A percentile compares a stretch with the other conserved stretches of the same genome.
These are phyloP conservation scores for Drosophila lutescens DNA, from an alignment of 2,888 invertebrate species.

Conservation along the genomic window DNA sequence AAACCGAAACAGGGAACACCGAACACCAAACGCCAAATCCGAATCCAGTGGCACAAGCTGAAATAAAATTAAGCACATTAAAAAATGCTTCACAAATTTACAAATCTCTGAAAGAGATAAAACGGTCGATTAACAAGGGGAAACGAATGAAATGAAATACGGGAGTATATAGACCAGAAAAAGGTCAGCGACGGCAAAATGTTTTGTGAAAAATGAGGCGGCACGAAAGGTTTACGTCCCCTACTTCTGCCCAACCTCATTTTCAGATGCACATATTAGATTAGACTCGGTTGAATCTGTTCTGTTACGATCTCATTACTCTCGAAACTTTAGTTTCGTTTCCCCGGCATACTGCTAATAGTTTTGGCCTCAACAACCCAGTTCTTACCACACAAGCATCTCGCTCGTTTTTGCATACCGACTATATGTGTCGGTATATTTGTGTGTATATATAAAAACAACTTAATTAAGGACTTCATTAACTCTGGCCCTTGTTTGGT, in stretches of 20 bases:
- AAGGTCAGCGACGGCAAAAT: conserved; percentile 56
- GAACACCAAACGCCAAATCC: not conserved
- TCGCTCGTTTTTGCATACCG: not conserved
- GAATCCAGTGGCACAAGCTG: not conserved
- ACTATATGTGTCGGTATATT: not conserved
- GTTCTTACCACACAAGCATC: conserved; percentile 4
- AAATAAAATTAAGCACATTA: conserved; percentile 77
- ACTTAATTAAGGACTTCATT: conserved; percentile 76
- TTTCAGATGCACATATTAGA: conserved; percentile 59
- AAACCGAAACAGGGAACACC: conserved; percentile 7
- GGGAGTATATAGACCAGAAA: conserved; percentile 47
- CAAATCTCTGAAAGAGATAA: conserved; percentile 65
- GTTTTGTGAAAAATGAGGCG: conserved; percentile 69
- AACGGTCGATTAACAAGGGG: conserved; percentile 18
- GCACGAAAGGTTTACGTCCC: conserved; percentile 30
- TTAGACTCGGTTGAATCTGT: conserved; percentile 39
- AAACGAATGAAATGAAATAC: not conserved
- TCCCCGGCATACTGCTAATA: conserved; percentile 10
- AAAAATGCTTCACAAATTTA: conserved; percentile 79
- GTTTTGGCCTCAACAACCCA: conserved; percentile 16
- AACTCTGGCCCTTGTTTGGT: conserved; percentile 57
- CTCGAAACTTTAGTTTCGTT: not conserved
- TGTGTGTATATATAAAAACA: conserved; percentile 33
- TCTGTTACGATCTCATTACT: conserved; percentile 26
- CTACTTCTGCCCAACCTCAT: conserved; percentile 2